These are phyloP conservation scores for Anastatus disparis DNA, from an alignment of 1,140 invertebrate species.

Conservation along the genomic window DNA sequence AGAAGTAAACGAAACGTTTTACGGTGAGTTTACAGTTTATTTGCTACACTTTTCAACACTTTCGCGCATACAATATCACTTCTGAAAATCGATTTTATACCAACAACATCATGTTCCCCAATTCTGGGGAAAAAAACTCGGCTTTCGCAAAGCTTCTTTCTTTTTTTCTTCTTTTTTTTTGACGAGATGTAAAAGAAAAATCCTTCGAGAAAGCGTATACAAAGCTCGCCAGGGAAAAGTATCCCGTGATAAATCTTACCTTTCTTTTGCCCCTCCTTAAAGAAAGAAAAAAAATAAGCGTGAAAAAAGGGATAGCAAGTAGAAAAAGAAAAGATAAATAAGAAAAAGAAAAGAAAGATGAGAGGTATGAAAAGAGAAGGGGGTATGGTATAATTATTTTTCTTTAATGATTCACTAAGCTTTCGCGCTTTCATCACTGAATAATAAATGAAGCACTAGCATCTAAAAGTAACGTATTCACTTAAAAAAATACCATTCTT, in stretches of 20 bases:
- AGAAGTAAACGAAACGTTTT: no score
- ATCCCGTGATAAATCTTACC: conserved; percentile 23
- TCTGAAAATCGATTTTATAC: no score
- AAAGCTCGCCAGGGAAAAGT: not conserved
- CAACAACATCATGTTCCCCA: no score
- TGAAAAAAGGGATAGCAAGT: no score
- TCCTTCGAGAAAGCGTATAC: no score
- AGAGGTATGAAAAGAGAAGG: not conserved
- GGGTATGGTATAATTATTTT: conserved; percentile 43
- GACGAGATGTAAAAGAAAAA: no score
- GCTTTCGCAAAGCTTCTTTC: no score
- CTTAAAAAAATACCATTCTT: conserved; percentile 51
- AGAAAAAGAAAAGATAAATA: not conserved
- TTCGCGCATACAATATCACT: no score
- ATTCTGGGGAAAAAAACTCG: no score
- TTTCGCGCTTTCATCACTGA: conserved; percentile 43
- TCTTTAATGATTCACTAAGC: conserved; percentile 56
- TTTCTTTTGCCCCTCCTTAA: not conserved
- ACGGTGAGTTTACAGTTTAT: no score
- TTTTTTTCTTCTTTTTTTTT: no score
- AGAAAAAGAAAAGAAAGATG: not conserved
- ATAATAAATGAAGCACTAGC: conserved; percentile 54
- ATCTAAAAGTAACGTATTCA: conserved; percentile 23
- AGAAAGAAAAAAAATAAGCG: not conserved
- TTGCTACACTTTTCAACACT: no score